Conservation (phyloP, 92 coral and sea anemone genomes). For the Palythoa caribaeorum region DNA sequence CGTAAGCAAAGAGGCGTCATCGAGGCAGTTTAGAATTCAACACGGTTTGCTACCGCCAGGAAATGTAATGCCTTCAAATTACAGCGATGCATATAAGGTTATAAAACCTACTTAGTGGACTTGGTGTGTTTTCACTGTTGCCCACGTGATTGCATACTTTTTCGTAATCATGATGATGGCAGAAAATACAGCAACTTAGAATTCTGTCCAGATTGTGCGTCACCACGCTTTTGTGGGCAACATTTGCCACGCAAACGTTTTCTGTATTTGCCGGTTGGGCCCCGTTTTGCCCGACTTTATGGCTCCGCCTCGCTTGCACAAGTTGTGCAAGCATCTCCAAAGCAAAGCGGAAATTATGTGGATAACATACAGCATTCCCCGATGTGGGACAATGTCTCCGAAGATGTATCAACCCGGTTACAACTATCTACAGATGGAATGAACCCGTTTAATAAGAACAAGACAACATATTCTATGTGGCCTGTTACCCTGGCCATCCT, state of each 20-base stretch:
- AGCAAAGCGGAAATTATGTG: not conserved
- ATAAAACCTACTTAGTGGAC: constrained; percentile 46
- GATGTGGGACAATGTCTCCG: constrained; percentile 6
- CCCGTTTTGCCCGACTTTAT: constrained; percentile 30
- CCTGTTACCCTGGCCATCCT: constrained; percentile 50
- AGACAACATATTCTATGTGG: constrained; percentile 56
- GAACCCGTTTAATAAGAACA: constrained; percentile 48
- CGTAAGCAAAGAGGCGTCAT: constrained; percentile 50
- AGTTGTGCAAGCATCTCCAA: constrained; percentile 39
- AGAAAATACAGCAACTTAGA: constrained; percentile 3
- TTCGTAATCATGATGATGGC: constrained; percentile 30
- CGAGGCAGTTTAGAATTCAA: constrained; percentile 22
- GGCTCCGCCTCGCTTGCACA: constrained; percentile 59
- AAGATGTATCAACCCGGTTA: not conserved
- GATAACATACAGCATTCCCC: constrained; percentile 42
- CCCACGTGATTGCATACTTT: constrained; percentile 36
- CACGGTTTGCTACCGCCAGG: constrained; percentile 20
- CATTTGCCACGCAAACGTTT: constrained; percentile 34
- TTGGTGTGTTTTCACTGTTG: constrained; percentile 40
- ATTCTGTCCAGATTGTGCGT: constrained; percentile 44
- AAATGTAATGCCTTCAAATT: not conserved
- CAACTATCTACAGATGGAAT: constrained; percentile 39
- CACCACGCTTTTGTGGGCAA: not conserved
- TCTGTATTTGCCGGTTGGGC: constrained; percentile 36
- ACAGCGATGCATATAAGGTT: constrained; percentile 34